Conservation (phyloP, 2,888 invertebrate species). For the Drosophila meridiana region DNA sequence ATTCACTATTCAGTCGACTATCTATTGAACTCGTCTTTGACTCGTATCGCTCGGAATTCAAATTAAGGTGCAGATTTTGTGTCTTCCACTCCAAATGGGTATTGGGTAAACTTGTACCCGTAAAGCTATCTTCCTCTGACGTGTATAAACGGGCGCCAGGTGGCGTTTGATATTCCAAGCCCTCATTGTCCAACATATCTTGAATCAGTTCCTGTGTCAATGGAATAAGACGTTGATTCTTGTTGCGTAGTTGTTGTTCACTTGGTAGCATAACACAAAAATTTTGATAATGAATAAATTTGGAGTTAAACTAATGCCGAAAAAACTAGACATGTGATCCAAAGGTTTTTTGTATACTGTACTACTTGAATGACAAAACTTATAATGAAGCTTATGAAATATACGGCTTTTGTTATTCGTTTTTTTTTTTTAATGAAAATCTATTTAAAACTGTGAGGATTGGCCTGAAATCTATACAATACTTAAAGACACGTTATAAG, state of each 20-base stretch:
- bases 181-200: constrained; percentile 32
- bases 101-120: background rate
- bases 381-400: background rate
- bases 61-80: background rate
- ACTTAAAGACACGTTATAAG: too few relatives aligned
- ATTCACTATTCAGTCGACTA: background rate
- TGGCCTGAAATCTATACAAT: background rate
- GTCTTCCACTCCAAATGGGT: background rate
- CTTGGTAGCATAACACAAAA: constrained; percentile 30
- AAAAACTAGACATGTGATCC: background rate
- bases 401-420: background rate
- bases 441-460: background rate
- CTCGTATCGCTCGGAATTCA: background rate
- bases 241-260: background rate
- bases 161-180: constrained; percentile 32
- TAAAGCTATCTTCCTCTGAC: background rate
- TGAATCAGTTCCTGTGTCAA: constrained; percentile 33
- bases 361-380: too few relatives aligned
- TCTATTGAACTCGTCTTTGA: background rate
- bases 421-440: background rate
- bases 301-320: background rate
- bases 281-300: constrained; percentile 16
- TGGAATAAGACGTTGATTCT: constrained; percentile 23
- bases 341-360: background rate
- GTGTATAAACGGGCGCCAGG: constrained; percentile 10